Evolutionary conservation across 2,888 invertebrate genomes (phyloP).

Genomic region (Griposia aprilina): DNA sequence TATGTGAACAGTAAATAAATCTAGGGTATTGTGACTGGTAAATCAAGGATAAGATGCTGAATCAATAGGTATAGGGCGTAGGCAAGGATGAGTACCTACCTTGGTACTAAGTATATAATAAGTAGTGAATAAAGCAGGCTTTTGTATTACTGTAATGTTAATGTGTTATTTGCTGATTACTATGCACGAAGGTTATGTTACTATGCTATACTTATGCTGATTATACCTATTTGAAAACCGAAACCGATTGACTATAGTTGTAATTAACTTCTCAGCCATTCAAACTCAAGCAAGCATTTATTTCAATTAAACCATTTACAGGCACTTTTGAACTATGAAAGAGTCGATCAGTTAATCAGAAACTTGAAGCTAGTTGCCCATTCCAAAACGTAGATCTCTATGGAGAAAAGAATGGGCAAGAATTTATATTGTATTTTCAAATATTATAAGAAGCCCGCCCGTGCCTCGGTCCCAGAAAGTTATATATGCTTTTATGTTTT

Average conservation of each 20-base stretch:
- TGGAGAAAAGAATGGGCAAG: no score
- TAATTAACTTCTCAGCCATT: not conserved
- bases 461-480: not conserved
- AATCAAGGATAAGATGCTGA: conserved; percentile 45
- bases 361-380: no score
- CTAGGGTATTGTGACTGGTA: conserved; percentile 11
- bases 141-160: not conserved
- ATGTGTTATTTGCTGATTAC: conserved; percentile 6
- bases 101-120: not conserved
- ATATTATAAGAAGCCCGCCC: not conserved
- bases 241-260: not conserved
- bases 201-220: not conserved
- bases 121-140: not conserved
- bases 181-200: not conserved
- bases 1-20: conserved; percentile 27
- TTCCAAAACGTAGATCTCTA: no score
- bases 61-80: conserved; percentile 21
- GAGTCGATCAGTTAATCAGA: no score
- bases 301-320: no score
- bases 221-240: not conserved
- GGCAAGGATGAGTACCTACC: conserved; percentile 10
- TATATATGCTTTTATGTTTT: not conserved
- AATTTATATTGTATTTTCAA: not conserved
- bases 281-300: no score
- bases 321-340: no score